Base-by-base conservation (phyloP, 2,113 vertebrate species). In the Siniperca knerii region DNA sequence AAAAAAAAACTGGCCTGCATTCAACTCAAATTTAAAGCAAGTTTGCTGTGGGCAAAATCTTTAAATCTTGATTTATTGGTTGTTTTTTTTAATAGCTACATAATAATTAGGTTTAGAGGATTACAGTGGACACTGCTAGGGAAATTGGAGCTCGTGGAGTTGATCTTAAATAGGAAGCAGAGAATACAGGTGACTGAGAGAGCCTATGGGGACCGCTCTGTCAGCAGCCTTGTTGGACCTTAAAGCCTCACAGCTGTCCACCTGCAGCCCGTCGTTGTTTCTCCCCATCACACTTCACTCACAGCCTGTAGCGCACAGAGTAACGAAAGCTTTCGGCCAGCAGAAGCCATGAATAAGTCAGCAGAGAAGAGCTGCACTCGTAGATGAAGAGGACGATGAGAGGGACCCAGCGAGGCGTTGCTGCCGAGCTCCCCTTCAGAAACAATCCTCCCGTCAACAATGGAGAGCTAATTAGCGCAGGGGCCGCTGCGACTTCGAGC, bases 381-480 rank as follows among this genome's bases (percentile, higher is more conserved):
- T 52, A 86, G 66, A 74, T 57, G 65, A 89, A 92, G 87, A 92
- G 84, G 83, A 81, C 60, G 89, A 84, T 77, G 85, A 93, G 74
- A 67, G 87, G 57, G 75, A 90, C 71, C 69, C 82, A 64, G 89
- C 18, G 84, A 89, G 87, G 90, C 79, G 61, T 88, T 60, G 88
- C 90, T 75, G 87, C 84, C 13, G 42, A 77, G 89, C 70, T 88
- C 86, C 52, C 42, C 82, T 70, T 91, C 85, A 85, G 65, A 91
- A 93, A 93, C 89, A 90, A 93, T 92, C 79, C 83, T 77, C 61
- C 81, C 74, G 40, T 72, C 76, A 88, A 94, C 93, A 95, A 95
- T 92, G 83, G 88, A 54, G 64, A 88, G 82, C 88, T 96, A 95
- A 96, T 96, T 95, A 95, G 92, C 79, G 18, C 60, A 33, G 81